Evolutionary conservation across 2,888 invertebrate species (phyloP), one percentile per base, ranked within the genome.

Genomic region (Drosophila phalerata): DNA sequence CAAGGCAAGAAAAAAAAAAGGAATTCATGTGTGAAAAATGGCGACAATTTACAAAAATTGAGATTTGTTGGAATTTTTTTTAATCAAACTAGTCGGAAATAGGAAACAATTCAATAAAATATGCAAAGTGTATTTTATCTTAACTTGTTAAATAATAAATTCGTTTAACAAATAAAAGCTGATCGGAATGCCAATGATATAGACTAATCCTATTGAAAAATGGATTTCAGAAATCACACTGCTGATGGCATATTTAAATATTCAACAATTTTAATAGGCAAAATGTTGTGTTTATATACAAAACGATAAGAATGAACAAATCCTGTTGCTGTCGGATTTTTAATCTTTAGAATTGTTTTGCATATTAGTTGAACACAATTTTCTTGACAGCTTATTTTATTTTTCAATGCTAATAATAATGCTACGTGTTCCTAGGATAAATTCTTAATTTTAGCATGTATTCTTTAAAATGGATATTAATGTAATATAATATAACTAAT

Each of bases 61-160:
- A 8, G n/a, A 30, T n/a, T 47, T 19, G 55, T 30, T 17, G 9
- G 34, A 8, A 49, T 40, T 28, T 25, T 40, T 42, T n/a, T 4
- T 66, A 66, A 61, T 61, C 53, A 52, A 13, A 19, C 22, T 13
- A 47, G 13, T 43, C 38, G 43, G 1, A 51, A 51, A 45, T 32
- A 22, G 28, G n/a, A 48, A 65, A 45, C 28, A 9, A 19, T 13
- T 32, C 10, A 5, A 45, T 53, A 15, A 51, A 52, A 47, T 40
- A 47, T 47, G 45, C 17, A 17, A 40, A 52, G 40, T 9, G 28
- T 53, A 17, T 53, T 53, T 9, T 13, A 38, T 52, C 15, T 15
- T 49, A 40, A 40, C 11, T 17, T 53, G 40, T 34, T 17, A 22
- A 15, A 42, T 51, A 30, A 30, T 30, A 9, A 30, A 30, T 30